Conservation (phyloP, 1,140 invertebrate genomes). For the Neodiprion virginianus region DNA sequence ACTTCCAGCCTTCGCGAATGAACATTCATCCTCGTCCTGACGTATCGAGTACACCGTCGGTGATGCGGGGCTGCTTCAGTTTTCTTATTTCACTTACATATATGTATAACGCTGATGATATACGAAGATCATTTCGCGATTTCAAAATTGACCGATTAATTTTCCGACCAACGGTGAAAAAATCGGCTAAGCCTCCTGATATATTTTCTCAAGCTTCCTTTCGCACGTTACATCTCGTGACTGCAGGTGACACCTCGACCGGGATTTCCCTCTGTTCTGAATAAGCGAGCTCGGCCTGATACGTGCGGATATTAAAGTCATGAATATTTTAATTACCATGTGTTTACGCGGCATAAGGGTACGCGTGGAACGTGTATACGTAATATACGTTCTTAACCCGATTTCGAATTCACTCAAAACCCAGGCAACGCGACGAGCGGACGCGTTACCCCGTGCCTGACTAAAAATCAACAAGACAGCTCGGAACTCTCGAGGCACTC, state of each 20-base stretch:
- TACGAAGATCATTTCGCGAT: no score
- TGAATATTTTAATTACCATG: slow-evolving; percentile 5
- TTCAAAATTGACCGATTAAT: no score
- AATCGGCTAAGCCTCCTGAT: background rate
- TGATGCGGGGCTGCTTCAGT: background rate
- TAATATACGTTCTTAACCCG: background rate
- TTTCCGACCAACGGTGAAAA: no score
- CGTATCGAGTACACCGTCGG: slow-evolving; percentile 8
- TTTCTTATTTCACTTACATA: background rate
- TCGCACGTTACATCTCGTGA: background rate
- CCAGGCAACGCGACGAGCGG: no score
- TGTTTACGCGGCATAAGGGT: slow-evolving; percentile 1
- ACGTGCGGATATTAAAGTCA: slow-evolving; percentile 5
- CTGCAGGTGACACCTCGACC: background rate
- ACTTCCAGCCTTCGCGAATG: slow-evolving; percentile 24
- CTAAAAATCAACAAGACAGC: no score
- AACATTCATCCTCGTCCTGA: slow-evolving; percentile 10
- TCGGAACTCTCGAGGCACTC: no score
- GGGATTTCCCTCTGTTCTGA: slow-evolving; percentile 3
- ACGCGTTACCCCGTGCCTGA: no score
- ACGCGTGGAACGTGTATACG: background rate
- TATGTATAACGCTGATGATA: no score
- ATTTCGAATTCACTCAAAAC: background rate
- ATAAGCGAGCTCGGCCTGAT: background rate
- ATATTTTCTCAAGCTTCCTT: background rate